Evolutionary conservation across 30 jellyfish, hydroid and myxozoan genomes (phyloP), one percentile per base, ranked within the genome.

Genomic region (Euphysa ruthae): DNA sequence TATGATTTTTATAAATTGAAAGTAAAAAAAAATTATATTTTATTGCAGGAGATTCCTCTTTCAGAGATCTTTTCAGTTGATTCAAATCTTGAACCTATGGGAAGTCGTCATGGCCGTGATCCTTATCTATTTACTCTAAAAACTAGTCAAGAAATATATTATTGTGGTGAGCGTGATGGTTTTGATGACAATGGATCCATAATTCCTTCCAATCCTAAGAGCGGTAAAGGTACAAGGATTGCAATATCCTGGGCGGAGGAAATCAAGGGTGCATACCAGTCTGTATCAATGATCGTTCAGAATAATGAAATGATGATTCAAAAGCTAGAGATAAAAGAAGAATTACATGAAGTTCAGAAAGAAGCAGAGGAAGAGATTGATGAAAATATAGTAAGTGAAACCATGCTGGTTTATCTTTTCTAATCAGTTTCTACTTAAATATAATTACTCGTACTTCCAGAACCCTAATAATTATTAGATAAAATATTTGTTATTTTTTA

Each of bases 221-320:
- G 93, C 35, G 97, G 97, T 18, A 80, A 77, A 38, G 97, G 97
- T 21, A 74, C 91, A 25, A 55, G 97, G 57, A 78, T 88, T 55
- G 97, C 95, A 19, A 66, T 88, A 32, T 55, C 97, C 10, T 88
- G 97, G 97, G 94, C 94, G 10, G 97, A 88, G 58, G 81, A 81
- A 13, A 79, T 82, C 26, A 81, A 71, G 73, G 55, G 68, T 69
- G 97, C 97, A 12, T 54, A 60, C 24, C 97, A 88, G 58, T 93
- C 97, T 6, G 84, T 85, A 25, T 80, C 96, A 1, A 73, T 61
- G 14, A 56, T 23, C n/a, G 6, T 4, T 4, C 69, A 26, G 26
- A 16, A 5, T 27, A 56, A 2, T 27, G 21, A 4, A n/a, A n/a
- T n/a, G n/a, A n/a, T n/a, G n/a, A 28, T 15, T 61, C 62, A 22